phyloP scores from a whole-genome alignment of 2,797 vertebrate genomes.

The Xyrichtys novacula region DNA sequence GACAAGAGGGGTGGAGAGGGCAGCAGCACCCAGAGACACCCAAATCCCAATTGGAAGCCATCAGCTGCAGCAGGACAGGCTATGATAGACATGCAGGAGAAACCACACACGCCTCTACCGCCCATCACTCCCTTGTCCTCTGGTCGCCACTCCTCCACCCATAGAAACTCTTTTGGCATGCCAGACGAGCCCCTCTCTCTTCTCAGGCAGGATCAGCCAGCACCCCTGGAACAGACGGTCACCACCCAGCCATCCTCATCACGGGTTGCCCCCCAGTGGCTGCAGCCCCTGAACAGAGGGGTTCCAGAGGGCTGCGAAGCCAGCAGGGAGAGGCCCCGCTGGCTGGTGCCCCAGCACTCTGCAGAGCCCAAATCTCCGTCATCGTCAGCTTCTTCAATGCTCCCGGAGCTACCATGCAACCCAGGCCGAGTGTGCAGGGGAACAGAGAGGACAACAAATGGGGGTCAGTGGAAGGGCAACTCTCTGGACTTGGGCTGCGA shows the following conservation, averaged over 20 bases:
- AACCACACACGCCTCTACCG: slow-evolving; percentile 38
- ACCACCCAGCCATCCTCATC: slow-evolving; percentile 82
- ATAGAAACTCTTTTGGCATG: slow-evolving; percentile 70
- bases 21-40: slow-evolving; percentile 51
- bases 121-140: slow-evolving; percentile 54
- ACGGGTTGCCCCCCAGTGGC: slow-evolving; percentile 86
- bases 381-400: slow-evolving; percentile 69
- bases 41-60: slow-evolving; percentile 33
- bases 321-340: slow-evolving; percentile 81
- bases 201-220: slow-evolving; percentile 77
- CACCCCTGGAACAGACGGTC: slow-evolving; percentile 74
- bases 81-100: slow-evolving; percentile 70
- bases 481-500: slow-evolving; percentile 76
- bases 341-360: slow-evolving; percentile 84
- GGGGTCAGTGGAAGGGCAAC: slow-evolving; percentile 64
- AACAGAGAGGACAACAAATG: slow-evolving; percentile 55
- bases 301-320: slow-evolving; percentile 66
- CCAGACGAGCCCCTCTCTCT: slow-evolving; percentile 74
- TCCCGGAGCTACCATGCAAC: slow-evolving; percentile 75
- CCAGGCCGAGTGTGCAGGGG: slow-evolving; percentile 73
- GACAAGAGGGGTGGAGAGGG: slow-evolving; percentile 48
- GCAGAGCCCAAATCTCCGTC: slow-evolving; percentile 49
- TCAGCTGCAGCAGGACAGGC: slow-evolving; percentile 55
- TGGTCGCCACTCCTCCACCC: slow-evolving; percentile 26
- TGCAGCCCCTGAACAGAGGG: slow-evolving; percentile 81